Percentiles rank a stretch among this genome's conserved stretches.
phyloP scores from a whole-genome alignment of 1,140 invertebrate genomes.

The Neodiprion virginianus region DNA sequence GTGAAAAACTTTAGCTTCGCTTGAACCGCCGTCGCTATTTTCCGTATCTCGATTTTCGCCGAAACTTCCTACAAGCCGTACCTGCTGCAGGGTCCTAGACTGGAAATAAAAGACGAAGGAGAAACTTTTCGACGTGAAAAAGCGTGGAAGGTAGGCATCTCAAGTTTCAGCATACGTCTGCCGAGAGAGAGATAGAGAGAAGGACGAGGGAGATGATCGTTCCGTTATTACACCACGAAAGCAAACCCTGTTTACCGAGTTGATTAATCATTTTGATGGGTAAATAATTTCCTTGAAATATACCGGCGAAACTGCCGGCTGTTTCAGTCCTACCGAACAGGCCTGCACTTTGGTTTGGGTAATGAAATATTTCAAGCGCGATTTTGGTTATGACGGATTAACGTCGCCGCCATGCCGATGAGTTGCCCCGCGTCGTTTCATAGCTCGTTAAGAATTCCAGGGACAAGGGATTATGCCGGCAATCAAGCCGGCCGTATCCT shows the following conservation, averaged over 20 bases:
- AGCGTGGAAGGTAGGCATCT: too few species aligned
- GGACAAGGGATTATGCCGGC: not conserved
- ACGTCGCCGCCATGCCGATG: not conserved
- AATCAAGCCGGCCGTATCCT: too few species aligned
- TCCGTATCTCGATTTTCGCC: not conserved
- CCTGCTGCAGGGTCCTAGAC: too few species aligned
- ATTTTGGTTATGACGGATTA: conserved; percentile 1
- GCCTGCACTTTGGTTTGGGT: not conserved
- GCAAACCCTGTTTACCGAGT: not conserved
- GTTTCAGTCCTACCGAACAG: not conserved
- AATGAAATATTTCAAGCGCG: not conserved
- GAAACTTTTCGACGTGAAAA: too few species aligned
- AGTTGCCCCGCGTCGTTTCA: not conserved
- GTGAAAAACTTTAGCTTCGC: not conserved
- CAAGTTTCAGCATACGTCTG: too few species aligned
- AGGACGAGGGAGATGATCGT: too few species aligned
- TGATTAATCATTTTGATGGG: not conserved
- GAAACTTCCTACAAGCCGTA: too few species aligned
- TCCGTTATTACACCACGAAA: too few species aligned
- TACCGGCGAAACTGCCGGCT: not conserved
- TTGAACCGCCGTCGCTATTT: not conserved
- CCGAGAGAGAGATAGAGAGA: too few species aligned
- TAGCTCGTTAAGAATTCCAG: conserved; percentile 1
- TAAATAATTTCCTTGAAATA: not conserved
- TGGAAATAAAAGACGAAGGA: too few species aligned